Base-by-base conservation (phyloP, 2,888 invertebrate species). In the Sminthurinus aureus region DNA sequence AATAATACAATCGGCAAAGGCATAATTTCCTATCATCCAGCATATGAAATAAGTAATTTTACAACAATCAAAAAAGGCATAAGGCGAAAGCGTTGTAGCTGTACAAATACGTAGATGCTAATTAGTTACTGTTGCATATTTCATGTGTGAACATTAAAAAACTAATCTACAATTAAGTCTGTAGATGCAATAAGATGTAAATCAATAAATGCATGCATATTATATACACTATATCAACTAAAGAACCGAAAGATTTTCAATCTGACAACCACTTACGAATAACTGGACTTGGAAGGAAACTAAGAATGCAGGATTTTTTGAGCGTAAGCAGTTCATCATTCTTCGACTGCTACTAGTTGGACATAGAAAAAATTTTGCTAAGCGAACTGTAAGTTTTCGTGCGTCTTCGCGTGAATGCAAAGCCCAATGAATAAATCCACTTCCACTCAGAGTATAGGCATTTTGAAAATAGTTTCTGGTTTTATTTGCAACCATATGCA, bases 351-450 rank as follows among this genome's bases (percentile, higher is more conserved):
- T 73, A 4, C 83, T 74, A 1, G 69, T 83, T 0, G 85, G 84
- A 79, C 87, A 87, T 0, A 78, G 78, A n/a, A 86, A 76, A 13
- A 81, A 38, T 15, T 82, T 26, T 0, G 87, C 86, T 20, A 87
- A 50, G 13, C 69, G 75, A 20, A 83, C 83, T 20, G 85, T 79
- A 2, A 83, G 50, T 24, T 84, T 83, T 22, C 84, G 51, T 0
- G 86, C 84, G 20, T 84, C 77, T 18, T 76, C 50, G 4, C 15
- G 85, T 13, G 81, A 81, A 24, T 69, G 83, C 22, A 85, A 52
- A 18, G 84, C 83, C 87, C 87, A 87, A 67, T 84, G 83, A 9
- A 84, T 84, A 75, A 87, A 87, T 15, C 81, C 85, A 18, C 83
- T 78, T 3, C 87, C 87, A 79, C 85, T 85, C 11, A 87, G 26